Evolutionary conservation across 2,113 vertebrate genomes (phyloP).

Genomic region (Halcyon senegalensis): DNA sequence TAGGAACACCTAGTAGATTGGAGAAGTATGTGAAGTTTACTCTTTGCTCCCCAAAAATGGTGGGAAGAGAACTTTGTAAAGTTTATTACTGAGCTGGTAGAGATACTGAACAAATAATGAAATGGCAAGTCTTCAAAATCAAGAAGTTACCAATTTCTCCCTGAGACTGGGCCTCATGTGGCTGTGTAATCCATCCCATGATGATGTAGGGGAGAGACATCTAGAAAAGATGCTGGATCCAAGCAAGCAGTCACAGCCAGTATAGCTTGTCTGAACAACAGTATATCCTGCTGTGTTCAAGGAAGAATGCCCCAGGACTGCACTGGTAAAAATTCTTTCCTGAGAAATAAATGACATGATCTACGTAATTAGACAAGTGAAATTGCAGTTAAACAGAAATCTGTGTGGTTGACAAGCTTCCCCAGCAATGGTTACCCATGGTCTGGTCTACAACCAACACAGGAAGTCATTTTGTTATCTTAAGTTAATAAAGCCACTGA

Average conservation of each 20-base stretch:
- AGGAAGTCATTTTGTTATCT: not conserved
- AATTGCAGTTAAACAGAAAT: not conserved
- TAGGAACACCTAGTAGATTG: not conserved
- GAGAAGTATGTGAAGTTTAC: not conserved
- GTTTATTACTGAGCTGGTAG: not conserved
- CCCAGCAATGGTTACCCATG: not conserved
- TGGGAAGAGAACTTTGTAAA: not conserved
- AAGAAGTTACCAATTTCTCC: not conserved
- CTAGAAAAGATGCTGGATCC: not conserved
- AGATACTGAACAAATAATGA: not conserved
- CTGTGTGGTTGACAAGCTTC: not conserved
- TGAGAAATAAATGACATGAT: not conserved
- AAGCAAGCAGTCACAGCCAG: not conserved
- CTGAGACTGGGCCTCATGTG: not conserved
- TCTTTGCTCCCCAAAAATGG: not conserved
- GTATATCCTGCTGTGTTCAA: not conserved
- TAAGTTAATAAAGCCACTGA: no score
- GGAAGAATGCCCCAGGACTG: not conserved
- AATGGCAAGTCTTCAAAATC: not conserved
- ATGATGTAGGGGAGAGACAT: not conserved
- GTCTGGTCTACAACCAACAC: not conserved
- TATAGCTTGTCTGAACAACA: not conserved
- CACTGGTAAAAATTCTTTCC: not conserved
- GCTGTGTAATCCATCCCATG: rapidly evolving
- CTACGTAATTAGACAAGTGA: not conserved